phyloP scores from a whole-genome alignment of 2,113 vertebrate species.

The Tachysurus vachellii region DNA sequence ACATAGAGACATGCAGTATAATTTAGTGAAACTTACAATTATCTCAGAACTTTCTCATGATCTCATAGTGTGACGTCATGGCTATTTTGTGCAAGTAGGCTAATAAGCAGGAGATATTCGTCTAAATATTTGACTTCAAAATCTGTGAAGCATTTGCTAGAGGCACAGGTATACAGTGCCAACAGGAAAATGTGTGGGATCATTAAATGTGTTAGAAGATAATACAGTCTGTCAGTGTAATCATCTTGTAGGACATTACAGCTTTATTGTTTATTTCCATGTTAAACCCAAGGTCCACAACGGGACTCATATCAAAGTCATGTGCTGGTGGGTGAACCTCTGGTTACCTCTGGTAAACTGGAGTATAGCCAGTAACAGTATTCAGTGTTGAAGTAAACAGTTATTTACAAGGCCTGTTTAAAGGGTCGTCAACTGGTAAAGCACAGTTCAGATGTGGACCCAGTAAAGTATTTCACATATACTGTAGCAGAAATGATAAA shows the following conservation, averaged over 20 bases:
- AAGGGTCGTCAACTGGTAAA: neutral
- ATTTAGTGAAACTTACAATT: conserved; percentile 1
- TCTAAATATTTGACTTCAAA: neutral
- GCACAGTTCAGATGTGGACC: neutral
- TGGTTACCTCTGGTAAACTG: neutral
- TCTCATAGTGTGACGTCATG: conserved; percentile 8
- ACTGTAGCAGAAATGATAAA: neutral
- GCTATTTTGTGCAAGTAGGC: neutral
- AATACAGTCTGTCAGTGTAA: neutral
- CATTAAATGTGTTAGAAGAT: neutral
- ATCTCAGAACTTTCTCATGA: conserved; percentile 18
- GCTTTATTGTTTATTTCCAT: neutral
- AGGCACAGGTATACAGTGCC: neutral
- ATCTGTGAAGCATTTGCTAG: neutral
- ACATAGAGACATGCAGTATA: conserved; percentile 41
- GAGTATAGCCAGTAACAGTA: neutral
- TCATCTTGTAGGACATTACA: neutral
- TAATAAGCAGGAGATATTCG: neutral
- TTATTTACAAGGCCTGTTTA: neutral
- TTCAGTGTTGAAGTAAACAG: neutral
- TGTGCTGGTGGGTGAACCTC: neutral
- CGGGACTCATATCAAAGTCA: neutral
- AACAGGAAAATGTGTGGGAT: neutral
- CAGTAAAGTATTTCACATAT: neutral
- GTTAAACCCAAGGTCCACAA: neutral